Percentiles rank a stretch among this genome's conserved stretches.
Evolutionary conservation across 2,113 vertebrate species (phyloP).

Genomic region (Scatophagus argus): DNA sequence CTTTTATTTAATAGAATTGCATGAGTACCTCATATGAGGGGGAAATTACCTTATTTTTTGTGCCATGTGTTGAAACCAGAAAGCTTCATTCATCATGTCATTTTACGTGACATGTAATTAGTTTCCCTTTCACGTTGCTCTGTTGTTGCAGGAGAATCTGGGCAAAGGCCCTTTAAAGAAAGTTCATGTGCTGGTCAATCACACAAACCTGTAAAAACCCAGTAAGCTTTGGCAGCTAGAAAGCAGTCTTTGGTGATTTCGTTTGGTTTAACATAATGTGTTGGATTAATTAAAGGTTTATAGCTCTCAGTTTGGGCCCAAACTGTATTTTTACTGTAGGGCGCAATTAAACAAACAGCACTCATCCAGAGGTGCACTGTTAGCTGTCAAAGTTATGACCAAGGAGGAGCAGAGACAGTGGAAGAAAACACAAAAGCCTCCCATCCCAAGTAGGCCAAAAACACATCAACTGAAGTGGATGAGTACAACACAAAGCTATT

Average conservation of each 20-base stretch:
- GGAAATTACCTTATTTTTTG: too few relatives aligned
- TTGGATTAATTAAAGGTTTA: slow-evolving; percentile 47
- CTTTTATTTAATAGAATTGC: too few relatives aligned
- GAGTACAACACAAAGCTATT: not conserved
- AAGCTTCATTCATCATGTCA: not conserved
- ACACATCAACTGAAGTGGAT: not conserved
- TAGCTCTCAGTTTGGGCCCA: slow-evolving; percentile 16
- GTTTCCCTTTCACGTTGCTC: not conserved
- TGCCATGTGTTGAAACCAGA: too few relatives aligned
- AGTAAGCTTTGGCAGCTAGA: slow-evolving; percentile 22
- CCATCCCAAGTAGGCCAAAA: slow-evolving; percentile 13
- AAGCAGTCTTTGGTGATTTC: slow-evolving; percentile 32
- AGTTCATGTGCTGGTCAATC: not conserved
- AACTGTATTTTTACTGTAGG: slow-evolving; percentile 16
- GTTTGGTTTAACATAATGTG: slow-evolving; percentile 31
- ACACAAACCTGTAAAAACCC: slow-evolving; percentile 6
- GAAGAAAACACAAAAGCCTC: not conserved
- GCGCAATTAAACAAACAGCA: slow-evolving; percentile 42
- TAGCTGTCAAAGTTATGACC: slow-evolving; percentile 44
- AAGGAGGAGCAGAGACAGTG: slow-evolving; percentile 7
- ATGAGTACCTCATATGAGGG: too few relatives aligned
- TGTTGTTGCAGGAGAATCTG: not conserved
- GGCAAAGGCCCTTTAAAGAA: not conserved
- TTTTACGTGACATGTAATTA: not conserved
- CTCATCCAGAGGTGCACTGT: slow-evolving; percentile 39